Evolutionary conservation across 92 coral and sea anemone genomes (phyloP), one percentile per base, ranked within the genome.

Genomic region (Phenganax marumi): DNA sequence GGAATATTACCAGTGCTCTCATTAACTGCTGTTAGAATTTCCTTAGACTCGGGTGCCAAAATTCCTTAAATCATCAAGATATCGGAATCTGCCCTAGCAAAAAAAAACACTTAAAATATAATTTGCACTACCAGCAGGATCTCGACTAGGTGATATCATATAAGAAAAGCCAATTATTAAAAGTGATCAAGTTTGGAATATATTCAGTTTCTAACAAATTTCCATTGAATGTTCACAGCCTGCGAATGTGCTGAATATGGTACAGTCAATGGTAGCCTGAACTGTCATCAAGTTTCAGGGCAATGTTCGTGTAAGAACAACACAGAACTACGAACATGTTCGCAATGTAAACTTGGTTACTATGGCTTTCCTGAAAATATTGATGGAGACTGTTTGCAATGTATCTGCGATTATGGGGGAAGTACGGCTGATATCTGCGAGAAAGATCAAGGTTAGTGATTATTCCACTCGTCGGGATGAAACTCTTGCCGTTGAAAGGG

Each of bases 371-470:
- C 98, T n/a, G 63, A 60, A 0, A 74, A 84, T 56, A 86, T 86
- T 68, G 82, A 68, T 39, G 73, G 19, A 0, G 96, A 92, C 77
- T 95, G 98, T 60, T 76, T 46, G 63, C 79, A 81, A 76, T 95
- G 98, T 79, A 84, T 90, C 55, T 95, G 98, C 86, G 97, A 95
- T 75, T 87, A 89, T 90, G 98, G 98, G 50, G 98, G 98, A 17
- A 91, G 89, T 18, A 47, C 87, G 19, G 33, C 73, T 50, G 86
- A 79, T 53, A 90, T 95, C 55, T 95, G 98, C 68, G 93, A 91
- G 79, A 95, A 92, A 82, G 55, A 65, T 0, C 85, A 82, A 83
- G 98, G 98, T 95, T 63, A 46, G 95, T 86, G 19, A 26, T 2
- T 2, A 33, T 33, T 33, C 3, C 43, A 33, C 43, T 33, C 5